Conservation (phyloP, 2,797 vertebrate genomes). For the Acanthiza pusilla region DNA sequence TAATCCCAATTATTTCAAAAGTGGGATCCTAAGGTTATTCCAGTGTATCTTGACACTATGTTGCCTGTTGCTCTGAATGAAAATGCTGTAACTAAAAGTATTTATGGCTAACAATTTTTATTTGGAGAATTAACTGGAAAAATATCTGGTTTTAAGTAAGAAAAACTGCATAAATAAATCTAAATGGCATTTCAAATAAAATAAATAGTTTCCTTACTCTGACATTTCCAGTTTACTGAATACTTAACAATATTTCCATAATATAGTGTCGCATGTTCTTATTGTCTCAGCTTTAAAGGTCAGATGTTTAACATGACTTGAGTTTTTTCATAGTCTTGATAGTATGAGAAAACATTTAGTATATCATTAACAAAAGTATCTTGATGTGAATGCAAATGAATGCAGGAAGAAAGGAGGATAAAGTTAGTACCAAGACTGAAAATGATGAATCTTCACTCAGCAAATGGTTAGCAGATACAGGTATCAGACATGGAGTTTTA, state of each 20-base stretch:
- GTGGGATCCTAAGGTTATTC: neutral
- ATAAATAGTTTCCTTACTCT: neutral
- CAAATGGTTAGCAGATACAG: neutral
- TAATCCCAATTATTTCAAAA: neutral
- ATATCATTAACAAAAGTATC: neutral
- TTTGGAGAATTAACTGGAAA: neutral
- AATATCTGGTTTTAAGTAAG: neutral
- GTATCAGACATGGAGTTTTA: neutral
- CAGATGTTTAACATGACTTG: neutral
- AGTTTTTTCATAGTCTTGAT: neutral
- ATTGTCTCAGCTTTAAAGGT: neutral
- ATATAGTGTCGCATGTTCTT: neutral
- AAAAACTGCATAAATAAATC: neutral
- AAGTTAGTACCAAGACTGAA: neutral
- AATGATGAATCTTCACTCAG: neutral
- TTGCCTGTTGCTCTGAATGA: neutral
- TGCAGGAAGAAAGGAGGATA: neutral
- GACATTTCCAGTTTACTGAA: neutral
- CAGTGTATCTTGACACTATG: neutral
- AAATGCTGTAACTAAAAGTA: neutral
- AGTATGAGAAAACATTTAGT: neutral
- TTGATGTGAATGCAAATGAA: neutral
- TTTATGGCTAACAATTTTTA: neutral
- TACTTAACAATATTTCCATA: neutral
- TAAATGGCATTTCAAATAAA: neutral